Percentiles rank a stretch among this genome's conserved stretches.
These are phyloP conservation scores for Maccullochella peelii DNA, from an alignment of 2,113 vertebrate species.

Conservation along the genomic window DNA sequence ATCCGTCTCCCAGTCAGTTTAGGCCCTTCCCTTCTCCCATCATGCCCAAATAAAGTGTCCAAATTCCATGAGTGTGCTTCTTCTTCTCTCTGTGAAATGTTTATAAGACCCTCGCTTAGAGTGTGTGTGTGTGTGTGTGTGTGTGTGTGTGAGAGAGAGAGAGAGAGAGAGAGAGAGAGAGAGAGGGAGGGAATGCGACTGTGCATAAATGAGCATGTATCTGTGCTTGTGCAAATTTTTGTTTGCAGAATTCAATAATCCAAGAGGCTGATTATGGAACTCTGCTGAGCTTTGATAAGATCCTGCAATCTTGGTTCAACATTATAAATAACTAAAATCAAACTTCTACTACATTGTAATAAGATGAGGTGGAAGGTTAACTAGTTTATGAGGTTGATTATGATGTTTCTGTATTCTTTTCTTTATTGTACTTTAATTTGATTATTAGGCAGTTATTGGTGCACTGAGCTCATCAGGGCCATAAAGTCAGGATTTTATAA, in stretches of 20 bases:
- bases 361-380: background rate
- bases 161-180: no score
- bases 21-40: constrained; percentile 65
- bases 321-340: background rate
- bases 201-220: constrained; percentile 31
- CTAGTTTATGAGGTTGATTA: background rate
- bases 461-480: constrained; percentile 6
- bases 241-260: constrained; percentile 10
- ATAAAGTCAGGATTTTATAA: background rate
- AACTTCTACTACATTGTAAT: background rate
- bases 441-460: constrained; percentile 8
- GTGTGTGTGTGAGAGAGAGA: no score
- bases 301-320: background rate
- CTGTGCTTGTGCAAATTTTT: background rate
- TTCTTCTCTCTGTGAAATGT: constrained; percentile 80
- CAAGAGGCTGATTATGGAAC: constrained; percentile 27
- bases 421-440: background rate
- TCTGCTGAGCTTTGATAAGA: constrained; percentile 12
- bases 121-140: constrained; percentile 15
- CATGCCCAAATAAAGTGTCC: constrained; percentile 90
- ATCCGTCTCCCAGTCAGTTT: constrained; percentile 32
- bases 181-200: no score
- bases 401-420: background rate
- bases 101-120: constrained; percentile 77
- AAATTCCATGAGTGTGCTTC: constrained; percentile 80